phyloP scores from a whole-genome alignment of 2,797 vertebrate species.

The Aselliscus stoliczkanus region DNA sequence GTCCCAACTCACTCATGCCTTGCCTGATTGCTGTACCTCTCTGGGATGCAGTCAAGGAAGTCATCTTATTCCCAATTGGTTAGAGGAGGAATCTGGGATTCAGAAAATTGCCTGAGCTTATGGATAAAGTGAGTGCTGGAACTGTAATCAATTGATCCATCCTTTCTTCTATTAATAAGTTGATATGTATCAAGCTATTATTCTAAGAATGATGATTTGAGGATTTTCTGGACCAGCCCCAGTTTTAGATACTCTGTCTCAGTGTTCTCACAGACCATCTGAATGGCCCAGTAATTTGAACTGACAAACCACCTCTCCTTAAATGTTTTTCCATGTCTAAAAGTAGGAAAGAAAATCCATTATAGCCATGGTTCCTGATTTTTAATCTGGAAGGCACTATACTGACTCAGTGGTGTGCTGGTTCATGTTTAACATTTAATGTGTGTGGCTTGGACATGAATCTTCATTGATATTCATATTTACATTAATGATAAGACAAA shows the following conservation, averaged over 20 bases:
- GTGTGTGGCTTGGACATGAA: background rate
- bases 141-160: background rate
- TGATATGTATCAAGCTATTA: background rate
- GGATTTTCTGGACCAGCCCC: background rate
- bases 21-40: background rate
- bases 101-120: background rate
- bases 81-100: background rate
- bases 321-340: background rate
- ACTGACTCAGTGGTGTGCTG: background rate
- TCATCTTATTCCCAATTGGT: background rate
- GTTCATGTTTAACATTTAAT: background rate
- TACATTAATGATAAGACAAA: background rate
- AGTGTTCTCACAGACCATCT: background rate
- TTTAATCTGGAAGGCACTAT: background rate
- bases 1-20: background rate
- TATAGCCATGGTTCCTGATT: background rate
- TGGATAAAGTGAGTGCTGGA: background rate
- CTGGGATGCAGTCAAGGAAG: background rate
- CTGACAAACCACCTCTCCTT: background rate
- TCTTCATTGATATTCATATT: background rate
- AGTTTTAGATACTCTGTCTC: background rate
- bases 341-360: background rate
- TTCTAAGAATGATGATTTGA: background rate
- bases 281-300: background rate
- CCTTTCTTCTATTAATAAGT: background rate